These are phyloP conservation scores for Enteromius viviparus DNA, from an alignment of 2,797 vertebrate species.

Conservation along the genomic window DNA sequence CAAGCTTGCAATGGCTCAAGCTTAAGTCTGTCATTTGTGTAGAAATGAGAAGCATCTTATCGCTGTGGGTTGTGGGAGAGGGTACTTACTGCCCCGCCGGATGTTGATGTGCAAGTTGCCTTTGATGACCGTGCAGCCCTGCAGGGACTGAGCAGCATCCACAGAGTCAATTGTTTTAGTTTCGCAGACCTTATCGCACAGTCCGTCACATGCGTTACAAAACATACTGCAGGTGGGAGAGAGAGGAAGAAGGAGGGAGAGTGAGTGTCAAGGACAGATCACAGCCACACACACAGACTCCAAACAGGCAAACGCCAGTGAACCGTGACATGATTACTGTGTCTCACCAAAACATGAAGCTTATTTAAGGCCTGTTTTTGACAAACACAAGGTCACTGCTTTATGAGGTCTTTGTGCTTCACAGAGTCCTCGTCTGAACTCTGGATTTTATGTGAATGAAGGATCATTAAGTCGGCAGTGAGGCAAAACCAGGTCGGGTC, in stretches of 20 bases:
- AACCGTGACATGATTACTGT: constrained; percentile 38
- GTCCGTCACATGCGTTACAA: constrained; percentile 92
- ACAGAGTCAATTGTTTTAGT: constrained; percentile 90
- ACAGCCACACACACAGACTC: constrained; percentile 13
- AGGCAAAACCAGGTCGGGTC: constrained; percentile 62
- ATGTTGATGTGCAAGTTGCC: constrained; percentile 97
- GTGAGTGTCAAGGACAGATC: constrained; percentile 47
- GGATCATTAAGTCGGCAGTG: constrained; percentile 67
- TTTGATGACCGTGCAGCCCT: constrained; percentile 93
- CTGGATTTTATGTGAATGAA: constrained; percentile 51
- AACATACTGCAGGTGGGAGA: constrained; percentile 82
- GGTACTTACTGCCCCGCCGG: constrained; percentile 93
- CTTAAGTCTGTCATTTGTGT: background rate
- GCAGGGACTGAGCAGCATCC: constrained; percentile 90
- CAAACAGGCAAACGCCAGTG: constrained; percentile 33
- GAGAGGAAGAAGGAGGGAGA: constrained; percentile 20
- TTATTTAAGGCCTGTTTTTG: constrained; percentile 35
- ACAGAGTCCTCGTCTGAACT: constrained; percentile 34
- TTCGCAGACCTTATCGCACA: constrained; percentile 90
- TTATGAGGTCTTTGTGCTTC: constrained; percentile 10
- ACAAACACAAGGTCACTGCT: constrained; percentile 65
- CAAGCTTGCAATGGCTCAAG: background rate
- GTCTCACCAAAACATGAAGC: constrained; percentile 44
- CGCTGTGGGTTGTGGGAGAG: background rate
- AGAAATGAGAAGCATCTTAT: background rate